phyloP scores from a whole-genome alignment of 2,888 invertebrate species.

The Agrotis segetum region DNA sequence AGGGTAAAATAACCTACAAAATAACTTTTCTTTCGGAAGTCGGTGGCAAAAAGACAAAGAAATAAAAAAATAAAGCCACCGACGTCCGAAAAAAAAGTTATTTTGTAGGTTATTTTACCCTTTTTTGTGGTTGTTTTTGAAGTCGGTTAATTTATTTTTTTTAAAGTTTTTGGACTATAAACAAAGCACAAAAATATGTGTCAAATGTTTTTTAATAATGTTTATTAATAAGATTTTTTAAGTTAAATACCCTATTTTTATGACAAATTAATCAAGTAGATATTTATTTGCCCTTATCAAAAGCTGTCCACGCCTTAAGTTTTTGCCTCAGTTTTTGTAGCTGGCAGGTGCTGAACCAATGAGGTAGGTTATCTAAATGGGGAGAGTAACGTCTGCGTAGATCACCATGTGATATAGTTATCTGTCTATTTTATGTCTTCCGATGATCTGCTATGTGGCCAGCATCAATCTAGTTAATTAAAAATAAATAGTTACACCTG shows the following conservation, averaged over 20 bases:
- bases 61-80: no score
- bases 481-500: neutral
- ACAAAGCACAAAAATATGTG: no score
- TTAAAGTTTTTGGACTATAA: no score
- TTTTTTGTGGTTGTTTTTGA: no score
- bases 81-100: no score
- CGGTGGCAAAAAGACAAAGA: no score
- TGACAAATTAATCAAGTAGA: constrained; percentile 1
- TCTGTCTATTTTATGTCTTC: constrained; percentile 20
- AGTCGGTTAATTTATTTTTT: no score
- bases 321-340: constrained; percentile 46
- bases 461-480: neutral
- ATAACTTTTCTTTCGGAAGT: no score
- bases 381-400: constrained; percentile 22
- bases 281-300: constrained; percentile 18
- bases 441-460: neutral
- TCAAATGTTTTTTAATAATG: no score
- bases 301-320: constrained; percentile 42
- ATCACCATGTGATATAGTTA: constrained; percentile 28
- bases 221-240: no score
- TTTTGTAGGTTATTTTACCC: no score
- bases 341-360: constrained; percentile 38
- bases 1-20: no score
- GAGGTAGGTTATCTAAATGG: constrained; percentile 30
- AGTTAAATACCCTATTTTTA: neutral